Conservation (phyloP, 2,888 invertebrate species). For the Timema podura region DNA sequence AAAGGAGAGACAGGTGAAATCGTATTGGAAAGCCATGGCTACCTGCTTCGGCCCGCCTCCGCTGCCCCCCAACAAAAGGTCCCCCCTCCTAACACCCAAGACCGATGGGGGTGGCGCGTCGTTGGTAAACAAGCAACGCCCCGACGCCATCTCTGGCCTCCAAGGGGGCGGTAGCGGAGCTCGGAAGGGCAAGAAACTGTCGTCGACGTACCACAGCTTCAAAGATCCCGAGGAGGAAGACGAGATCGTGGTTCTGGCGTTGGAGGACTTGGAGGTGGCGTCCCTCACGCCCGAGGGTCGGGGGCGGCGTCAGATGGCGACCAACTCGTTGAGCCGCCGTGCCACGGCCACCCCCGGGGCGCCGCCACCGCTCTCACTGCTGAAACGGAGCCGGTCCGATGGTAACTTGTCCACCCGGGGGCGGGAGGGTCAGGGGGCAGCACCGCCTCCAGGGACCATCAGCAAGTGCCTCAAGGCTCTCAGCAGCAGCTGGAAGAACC, state of each 20-base stretch:
- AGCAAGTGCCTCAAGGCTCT: conserved; percentile 70
- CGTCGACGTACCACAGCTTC: conserved; percentile 56
- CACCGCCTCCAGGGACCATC: conserved; percentile 30
- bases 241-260: conserved; percentile 38
- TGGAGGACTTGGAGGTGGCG: conserved; percentile 39
- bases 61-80: conserved; percentile 51
- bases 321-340: conserved; percentile 31
- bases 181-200: conserved; percentile 37
- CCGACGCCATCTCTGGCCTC: neutral
- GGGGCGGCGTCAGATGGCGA: conserved; percentile 39
- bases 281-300: conserved; percentile 40
- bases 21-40: conserved; percentile 43
- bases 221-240: conserved; percentile 53
- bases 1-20: too few species aligned
- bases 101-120: conserved; percentile 27
- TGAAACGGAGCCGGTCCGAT: conserved; percentile 67
- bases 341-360: conserved; percentile 39
- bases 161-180: conserved; percentile 10
- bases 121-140: conserved; percentile 2
- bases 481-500: conserved; percentile 76
- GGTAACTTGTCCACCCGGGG: conserved; percentile 53
- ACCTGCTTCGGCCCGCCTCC: conserved; percentile 57
- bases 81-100: conserved; percentile 35
- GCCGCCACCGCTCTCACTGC: conserved; percentile 29
- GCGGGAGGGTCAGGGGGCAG: conserved; percentile 3